Base-by-base conservation (phyloP, 1,140 invertebrate genomes). In the Drosophila albomicans region DNA sequence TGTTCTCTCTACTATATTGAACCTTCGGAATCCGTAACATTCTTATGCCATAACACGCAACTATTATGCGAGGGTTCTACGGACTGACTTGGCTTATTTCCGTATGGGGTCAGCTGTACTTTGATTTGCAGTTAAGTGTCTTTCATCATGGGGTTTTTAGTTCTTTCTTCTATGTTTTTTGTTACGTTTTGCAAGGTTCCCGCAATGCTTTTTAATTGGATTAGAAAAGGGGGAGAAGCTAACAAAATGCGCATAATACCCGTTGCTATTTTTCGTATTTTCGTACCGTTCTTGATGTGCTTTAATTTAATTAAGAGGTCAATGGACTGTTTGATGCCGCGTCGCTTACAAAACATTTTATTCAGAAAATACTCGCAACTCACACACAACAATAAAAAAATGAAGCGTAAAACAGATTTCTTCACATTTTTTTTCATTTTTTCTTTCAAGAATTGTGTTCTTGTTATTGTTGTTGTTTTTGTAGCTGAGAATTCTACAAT, bases 281-380 rank as follows among this genome's bases (percentile, higher is more conserved):
- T 63, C 41, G 67, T 62, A 57, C 20, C 72, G 61, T 72, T 79
- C 73, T 58, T 75, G 52, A 35, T 67, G 67, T 64, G 56, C 61
- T 66, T 71, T 79, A 79, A 79, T 77, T 78, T 74, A 79, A 79
- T 79, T 79, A 79, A 64, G 66, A 79, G 78, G 78, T 79, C 75
- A 79, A 77, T 54, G 75, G 46, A 52, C 65, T 43, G n/a, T 5
- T 58, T 46, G 20, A 28, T 35, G 59, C 46, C 49, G 61, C 49
- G 61, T 43, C 35, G 46, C 35, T 48, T 63, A 48, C 67, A 71
- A 49, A 65, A 74, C 56, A 65, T 11, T 59, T 69, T 63, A 43
- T 63, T 62, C 28, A 66, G 35, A 75, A 61, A 67, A 68, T 35
- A 69, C 30, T 56, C 7, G 7, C 28, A 48, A 61, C 16, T 8